Percentiles rank a stretch among this genome's conserved stretches.
Conservation (phyloP, 2,888 invertebrate genomes). For the Sipha maydis region DNA sequence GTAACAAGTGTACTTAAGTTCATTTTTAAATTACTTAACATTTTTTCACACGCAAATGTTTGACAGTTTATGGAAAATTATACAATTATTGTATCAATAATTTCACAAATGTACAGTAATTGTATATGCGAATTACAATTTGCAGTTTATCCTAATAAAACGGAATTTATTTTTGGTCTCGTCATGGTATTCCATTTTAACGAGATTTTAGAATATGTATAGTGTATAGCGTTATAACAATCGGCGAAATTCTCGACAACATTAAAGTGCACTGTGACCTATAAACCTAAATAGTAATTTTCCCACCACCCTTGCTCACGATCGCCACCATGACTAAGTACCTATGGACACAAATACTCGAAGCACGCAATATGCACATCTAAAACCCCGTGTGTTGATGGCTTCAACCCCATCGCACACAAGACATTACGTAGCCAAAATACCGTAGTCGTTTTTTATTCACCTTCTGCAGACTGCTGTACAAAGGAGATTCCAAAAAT, state of each 20-base stretch:
- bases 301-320: not conserved
- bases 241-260: not conserved
- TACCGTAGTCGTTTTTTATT: not conserved
- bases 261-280: conserved; percentile 13
- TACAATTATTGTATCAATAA: too few species aligned
- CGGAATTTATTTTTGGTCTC: too few species aligned
- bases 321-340: not conserved
- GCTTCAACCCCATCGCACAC: not conserved
- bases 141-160: too few species aligned
- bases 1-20: too few species aligned
- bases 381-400: not conserved
- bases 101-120: too few species aligned
- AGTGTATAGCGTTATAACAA: not conserved
- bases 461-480: not conserved
- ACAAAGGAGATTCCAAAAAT: not conserved
- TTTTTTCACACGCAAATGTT: too few species aligned
- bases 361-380: conserved; percentile 41
- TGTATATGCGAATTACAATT: too few species aligned
- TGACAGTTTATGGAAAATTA: too few species aligned
- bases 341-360: not conserved
- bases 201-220: too few species aligned
- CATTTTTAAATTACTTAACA: too few species aligned
- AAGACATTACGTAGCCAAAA: not conserved
- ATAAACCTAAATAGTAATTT: conserved; percentile 31
- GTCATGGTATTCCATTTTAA: too few species aligned